phyloP scores from a whole-genome alignment of 2,797 vertebrate genomes.

The Columba guinea region DNA sequence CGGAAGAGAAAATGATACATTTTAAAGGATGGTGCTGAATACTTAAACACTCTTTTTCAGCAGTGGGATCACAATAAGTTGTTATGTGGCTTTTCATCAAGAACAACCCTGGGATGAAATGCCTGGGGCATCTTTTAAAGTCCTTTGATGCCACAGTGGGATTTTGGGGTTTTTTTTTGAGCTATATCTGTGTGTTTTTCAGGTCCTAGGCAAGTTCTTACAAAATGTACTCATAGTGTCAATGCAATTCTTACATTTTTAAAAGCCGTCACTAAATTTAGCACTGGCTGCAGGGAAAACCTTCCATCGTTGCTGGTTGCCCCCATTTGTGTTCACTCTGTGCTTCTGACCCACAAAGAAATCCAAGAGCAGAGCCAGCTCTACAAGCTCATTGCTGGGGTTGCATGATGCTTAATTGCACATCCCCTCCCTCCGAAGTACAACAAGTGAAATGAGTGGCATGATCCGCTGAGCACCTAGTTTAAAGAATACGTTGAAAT shows the following conservation, averaged over 20 bases:
- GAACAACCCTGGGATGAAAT: not conserved
- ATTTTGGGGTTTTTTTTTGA: not conserved
- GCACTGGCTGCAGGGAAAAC: not conserved
- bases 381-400: not conserved
- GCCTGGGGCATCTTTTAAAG: not conserved
- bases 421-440: not conserved
- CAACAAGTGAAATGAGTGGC: not conserved
- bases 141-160: not conserved
- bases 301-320: not conserved
- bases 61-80: not conserved
- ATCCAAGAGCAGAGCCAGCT: not conserved
- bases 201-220: not conserved
- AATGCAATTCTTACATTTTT: not conserved
- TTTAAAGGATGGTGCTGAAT: not conserved
- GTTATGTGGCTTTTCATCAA: not conserved
- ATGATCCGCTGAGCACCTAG: not conserved
- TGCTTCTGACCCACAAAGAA: not conserved
- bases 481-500: not conserved
- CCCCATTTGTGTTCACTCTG: not conserved
- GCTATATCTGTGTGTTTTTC: slow-evolving; percentile 1
- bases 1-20: not conserved
- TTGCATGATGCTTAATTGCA: not conserved
- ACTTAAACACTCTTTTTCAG: not conserved
- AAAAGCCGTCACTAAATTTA: slow-evolving; percentile 14
- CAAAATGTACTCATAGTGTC: not conserved